Base-by-base conservation (phyloP, 2,797 vertebrate genomes). In the Phoxinus dragarum region DNA sequence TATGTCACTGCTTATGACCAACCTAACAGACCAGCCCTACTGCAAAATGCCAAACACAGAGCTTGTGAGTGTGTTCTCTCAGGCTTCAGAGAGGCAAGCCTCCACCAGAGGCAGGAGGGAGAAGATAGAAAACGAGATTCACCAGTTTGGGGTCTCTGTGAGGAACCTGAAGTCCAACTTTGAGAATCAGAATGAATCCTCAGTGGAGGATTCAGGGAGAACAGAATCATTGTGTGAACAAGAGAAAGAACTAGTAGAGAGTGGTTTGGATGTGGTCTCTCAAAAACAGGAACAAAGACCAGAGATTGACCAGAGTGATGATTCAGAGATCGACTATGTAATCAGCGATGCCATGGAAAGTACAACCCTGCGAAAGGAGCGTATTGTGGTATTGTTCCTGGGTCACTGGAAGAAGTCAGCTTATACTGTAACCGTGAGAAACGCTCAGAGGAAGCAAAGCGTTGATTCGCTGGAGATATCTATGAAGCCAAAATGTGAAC, bases 341-440 rank as follows among this genome's bases (percentile, higher is more conserved):
- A 68, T 90, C 0, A 38, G 74, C 1, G 90, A 90, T 1, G 94
- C 94, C 61, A 92, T 89, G 0, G 96, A 97, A 89, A 94, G 93
- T 34, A 96, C 93, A 87, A 97, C 94, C 88, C 93, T 98, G 4
- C 94, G 97, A 78, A 99, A 99, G 89, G 97, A 99, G 89, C 96
- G 97, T 1, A 98, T 98, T 5, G 96, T 99, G 11, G 95, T 96
- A 76, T 93, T 99, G 71, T 99, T 99, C 91, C 93, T 99, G 47
- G 94, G 97, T 75, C 98, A 99, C 93, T 99, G 98, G 98, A 98
- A 97, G 92, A 97, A 96, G 87, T 98, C 97, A 0, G 96, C 97
- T 12, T 97, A 95, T 84, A 87, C 93, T 0, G 94, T 96, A 2
- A 89, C 95, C 0, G 78, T 95, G 81, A 96, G 90, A 93, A 94